A percentile compares a stretch with the other conserved stretches of the same genome.
These are phyloP conservation scores for Barypeithes pellucidus DNA, from an alignment of 2,888 invertebrate species.

Conservation along the genomic window DNA sequence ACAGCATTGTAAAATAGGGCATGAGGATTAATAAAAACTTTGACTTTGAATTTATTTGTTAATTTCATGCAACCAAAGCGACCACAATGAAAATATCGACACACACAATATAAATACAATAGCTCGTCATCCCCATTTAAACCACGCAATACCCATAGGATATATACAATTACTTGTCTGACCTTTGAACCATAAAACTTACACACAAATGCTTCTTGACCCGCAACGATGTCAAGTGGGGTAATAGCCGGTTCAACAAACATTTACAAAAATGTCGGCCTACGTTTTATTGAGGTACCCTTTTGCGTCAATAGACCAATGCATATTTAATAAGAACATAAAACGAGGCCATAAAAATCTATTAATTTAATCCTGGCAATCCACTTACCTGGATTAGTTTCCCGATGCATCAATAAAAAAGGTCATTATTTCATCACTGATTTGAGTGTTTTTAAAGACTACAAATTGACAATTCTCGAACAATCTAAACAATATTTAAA, in stretches of 20 bases:
- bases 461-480: constrained; percentile 7
- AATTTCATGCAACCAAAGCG: too few species aligned
- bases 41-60: too few species aligned
- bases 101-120: too few species aligned
- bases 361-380: constrained; percentile 16
- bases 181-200: constrained; percentile 5
- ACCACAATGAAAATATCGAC: too few species aligned
- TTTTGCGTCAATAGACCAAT: constrained; percentile 1
- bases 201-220: constrained; percentile 1
- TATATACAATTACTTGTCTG: not conserved
- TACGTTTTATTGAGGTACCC: not conserved
- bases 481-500: constrained; percentile 29
- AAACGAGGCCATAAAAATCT: constrained; percentile 8
- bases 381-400: constrained; percentile 18
- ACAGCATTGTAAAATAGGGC: too few species aligned
- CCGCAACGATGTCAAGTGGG: not conserved
- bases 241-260: not conserved
- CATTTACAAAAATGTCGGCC: not conserved
- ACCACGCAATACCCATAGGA: constrained; percentile 1
- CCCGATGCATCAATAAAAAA: constrained; percentile 24
- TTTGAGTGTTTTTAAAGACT: not conserved
- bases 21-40: too few species aligned
- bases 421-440: constrained; percentile 22
- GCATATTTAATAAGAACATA: constrained; percentile 1
- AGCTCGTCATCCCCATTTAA: not conserved